Percentiles rank a stretch among this genome's conserved stretches.
phyloP scores from a whole-genome alignment of 2,888 invertebrate species.

The Drosophila rellima region DNA sequence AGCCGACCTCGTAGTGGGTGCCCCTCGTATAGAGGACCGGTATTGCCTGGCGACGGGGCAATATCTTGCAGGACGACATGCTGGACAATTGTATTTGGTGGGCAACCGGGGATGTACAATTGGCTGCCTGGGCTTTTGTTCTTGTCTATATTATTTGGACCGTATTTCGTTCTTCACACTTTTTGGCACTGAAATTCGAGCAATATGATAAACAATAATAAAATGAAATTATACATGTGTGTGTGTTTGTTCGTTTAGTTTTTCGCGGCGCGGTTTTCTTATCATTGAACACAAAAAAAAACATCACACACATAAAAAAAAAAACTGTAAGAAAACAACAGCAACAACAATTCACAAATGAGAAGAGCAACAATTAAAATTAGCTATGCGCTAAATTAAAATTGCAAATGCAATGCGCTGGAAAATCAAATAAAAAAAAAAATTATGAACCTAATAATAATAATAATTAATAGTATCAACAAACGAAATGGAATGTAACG shows the following conservation, averaged over 20 bases:
- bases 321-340: conserved; percentile 1
- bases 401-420: conserved; percentile 46
- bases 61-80: conserved; percentile 76
- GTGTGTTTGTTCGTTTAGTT: background rate
- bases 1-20: conserved; percentile 94
- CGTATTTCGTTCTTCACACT: background rate
- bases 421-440: conserved; percentile 7
- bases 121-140: conserved; percentile 11
- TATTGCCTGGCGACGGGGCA: conserved; percentile 88
- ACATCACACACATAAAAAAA: conserved; percentile 18
- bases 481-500: conserved; percentile 8
- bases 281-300: background rate
- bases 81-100: conserved; percentile 37
- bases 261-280: background rate
- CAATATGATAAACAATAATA: conserved; percentile 4
- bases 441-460: conserved; percentile 9
- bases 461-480: conserved; percentile 21
- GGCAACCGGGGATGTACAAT: conserved; percentile 21
- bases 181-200: conserved; percentile 22
- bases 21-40: conserved; percentile 92
- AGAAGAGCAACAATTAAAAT: conserved; percentile 17
- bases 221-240: background rate
- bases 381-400: conserved; percentile 36
- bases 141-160: conserved; percentile 28
- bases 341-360: no score